Conservation (phyloP, 1,140 invertebrate genomes). For the Antheraea mylitta region DNA sequence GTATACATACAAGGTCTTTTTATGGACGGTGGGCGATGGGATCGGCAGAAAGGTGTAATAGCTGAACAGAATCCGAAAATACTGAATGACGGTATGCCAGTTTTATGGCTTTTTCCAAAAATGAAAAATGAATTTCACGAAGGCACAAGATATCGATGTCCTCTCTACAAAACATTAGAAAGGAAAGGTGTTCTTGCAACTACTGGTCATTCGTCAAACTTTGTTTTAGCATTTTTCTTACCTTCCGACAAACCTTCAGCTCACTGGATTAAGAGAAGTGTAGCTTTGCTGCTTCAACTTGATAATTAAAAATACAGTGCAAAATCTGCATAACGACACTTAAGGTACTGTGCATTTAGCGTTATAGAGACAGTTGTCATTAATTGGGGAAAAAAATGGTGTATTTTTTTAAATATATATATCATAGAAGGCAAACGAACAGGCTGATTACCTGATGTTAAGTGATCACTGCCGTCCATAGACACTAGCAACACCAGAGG, state of each 20-base stretch:
- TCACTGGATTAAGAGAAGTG: constrained; percentile 94
- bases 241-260: constrained; percentile 83
- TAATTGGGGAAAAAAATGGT: no score
- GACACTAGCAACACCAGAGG: no score
- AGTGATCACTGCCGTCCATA: no score
- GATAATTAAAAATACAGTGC: constrained; percentile 78
- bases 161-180: constrained; percentile 93
- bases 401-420: no score
- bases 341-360: no score
- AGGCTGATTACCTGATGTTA: no score
- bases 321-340: no score
- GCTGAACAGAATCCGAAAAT: constrained; percentile 91
- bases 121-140: constrained; percentile 78
- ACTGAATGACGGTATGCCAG: constrained; percentile 88
- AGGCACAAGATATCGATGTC: constrained; percentile 85
- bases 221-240: constrained; percentile 89
- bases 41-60: constrained; percentile 80
- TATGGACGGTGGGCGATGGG: constrained; percentile 92
- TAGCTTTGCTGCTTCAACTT: constrained; percentile 91
- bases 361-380: no score
- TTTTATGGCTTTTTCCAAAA: constrained; percentile 85
- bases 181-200: constrained; percentile 90
- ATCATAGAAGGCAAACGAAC: no score
- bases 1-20: constrained; percentile 91
- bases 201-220: constrained; percentile 96